phyloP scores from a whole-genome alignment of 92 coral and sea anemone genomes.

The Metridium senile region DNA sequence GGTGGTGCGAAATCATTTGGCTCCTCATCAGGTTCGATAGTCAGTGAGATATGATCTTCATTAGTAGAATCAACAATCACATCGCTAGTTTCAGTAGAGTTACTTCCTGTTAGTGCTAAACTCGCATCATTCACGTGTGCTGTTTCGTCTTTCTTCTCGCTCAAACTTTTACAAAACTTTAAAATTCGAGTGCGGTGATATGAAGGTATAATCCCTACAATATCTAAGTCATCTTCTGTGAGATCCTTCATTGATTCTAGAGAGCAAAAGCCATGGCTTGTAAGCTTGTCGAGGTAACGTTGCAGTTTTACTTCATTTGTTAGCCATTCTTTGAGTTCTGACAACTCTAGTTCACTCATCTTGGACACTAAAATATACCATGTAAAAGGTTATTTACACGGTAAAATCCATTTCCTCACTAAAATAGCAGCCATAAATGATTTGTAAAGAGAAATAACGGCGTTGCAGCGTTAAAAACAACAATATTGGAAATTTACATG shows the following conservation, averaged over 20 bases:
- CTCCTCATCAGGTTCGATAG: conserved; percentile 8
- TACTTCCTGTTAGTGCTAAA: conserved; percentile 34
- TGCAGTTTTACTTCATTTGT: conserved; percentile 84
- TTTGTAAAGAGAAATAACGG: neutral
- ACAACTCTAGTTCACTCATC: conserved; percentile 39
- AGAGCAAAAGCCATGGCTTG: conserved; percentile 71
- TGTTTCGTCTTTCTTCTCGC: conserved; percentile 45
- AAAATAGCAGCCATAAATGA: neutral
- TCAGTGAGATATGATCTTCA: neutral
- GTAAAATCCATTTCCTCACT: neutral
- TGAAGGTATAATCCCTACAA: conserved; percentile 67
- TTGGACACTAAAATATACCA: conserved; percentile 14
- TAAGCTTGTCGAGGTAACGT: conserved; percentile 83
- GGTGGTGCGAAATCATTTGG: conserved; percentile 20
- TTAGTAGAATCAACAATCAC: conserved; percentile 9
- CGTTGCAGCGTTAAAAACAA: conserved; percentile 16
- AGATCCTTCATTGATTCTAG: conserved; percentile 63
- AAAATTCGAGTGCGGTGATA: conserved; percentile 89
- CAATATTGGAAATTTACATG: neutral
- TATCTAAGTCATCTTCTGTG: conserved; percentile 69
- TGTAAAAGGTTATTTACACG: neutral
- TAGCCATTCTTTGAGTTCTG: conserved; percentile 84
- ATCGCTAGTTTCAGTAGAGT: neutral
- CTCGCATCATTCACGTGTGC: conserved; percentile 6
- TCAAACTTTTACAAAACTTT: conserved; percentile 58